These are phyloP conservation scores for Gorilla gorilla DNA, from an alignment of 2,113 vertebrate species.

Conservation along the genomic window DNA sequence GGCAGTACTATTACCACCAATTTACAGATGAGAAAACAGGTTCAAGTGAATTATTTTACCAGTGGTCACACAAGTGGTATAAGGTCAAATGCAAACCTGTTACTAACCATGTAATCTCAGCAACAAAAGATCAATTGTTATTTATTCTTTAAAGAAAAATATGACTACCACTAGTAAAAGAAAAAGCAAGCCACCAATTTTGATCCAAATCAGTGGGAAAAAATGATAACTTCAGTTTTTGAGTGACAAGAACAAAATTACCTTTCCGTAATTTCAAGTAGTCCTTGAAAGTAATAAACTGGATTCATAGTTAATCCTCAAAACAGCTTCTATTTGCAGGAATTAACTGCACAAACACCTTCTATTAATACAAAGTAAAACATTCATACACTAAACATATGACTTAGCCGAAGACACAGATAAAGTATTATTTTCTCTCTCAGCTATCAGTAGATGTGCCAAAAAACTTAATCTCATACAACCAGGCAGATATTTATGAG, in stretches of 20 bases:
- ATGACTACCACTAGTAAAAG: background rate
- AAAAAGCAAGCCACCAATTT: slow-evolving; percentile 37
- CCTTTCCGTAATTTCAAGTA: slow-evolving; percentile 34
- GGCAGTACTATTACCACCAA: background rate
- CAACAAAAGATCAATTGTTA: background rate
- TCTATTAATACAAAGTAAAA: slow-evolving; percentile 7
- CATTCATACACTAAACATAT: slow-evolving; percentile 15
- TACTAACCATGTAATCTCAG: slow-evolving; percentile 10
- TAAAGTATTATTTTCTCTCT: slow-evolving; percentile 14
- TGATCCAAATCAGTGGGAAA: background rate
- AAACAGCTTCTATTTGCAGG: background rate
- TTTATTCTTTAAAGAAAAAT: slow-evolving; percentile 32
- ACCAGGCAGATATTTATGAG: background rate
- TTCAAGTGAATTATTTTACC: background rate
- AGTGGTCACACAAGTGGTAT: background rate
- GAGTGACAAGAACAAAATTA: background rate
- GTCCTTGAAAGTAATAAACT: slow-evolving; percentile 10
- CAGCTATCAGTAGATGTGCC: background rate
- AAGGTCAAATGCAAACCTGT: background rate
- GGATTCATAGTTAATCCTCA: slow-evolving; percentile 29
- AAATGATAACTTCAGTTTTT: slow-evolving; percentile 28
- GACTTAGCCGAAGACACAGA: background rate
- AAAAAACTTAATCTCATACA: slow-evolving; percentile 31
- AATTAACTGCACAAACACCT: slow-evolving; percentile 13
- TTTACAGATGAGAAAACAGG: background rate